A percentile compares a stretch with the other conserved stretches of the same genome.
These are phyloP conservation scores for Phylloscopus trochiloides DNA, from an alignment of 2,113 vertebrate species.

Conservation along the genomic window DNA sequence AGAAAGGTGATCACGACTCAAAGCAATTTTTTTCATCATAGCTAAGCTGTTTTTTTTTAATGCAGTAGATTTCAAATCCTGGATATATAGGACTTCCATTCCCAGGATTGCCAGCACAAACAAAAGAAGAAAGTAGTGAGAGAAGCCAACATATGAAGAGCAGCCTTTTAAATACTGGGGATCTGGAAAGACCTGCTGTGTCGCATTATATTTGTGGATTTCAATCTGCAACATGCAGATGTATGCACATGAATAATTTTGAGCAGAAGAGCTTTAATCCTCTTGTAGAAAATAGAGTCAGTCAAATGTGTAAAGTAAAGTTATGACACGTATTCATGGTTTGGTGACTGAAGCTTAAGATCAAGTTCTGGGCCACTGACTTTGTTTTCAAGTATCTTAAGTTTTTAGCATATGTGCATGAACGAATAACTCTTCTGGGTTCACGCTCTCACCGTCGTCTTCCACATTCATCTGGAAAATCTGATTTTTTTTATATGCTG, in stretches of 20 bases:
- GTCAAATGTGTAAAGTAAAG: constrained; percentile 27
- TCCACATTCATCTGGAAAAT: not conserved
- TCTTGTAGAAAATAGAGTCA: constrained; percentile 31
- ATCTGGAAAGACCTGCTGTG: constrained; percentile 23
- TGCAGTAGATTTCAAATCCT: not conserved
- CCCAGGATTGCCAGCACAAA: not conserved
- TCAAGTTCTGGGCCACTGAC: not conserved
- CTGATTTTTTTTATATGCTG: not conserved
- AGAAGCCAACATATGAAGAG: not conserved
- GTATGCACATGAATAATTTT: constrained; percentile 45
- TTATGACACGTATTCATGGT: not conserved
- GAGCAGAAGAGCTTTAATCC: constrained; percentile 9
- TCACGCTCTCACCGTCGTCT: not conserved
- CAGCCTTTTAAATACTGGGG: constrained; percentile 6
- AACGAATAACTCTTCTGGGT: not conserved
- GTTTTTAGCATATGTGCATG: not conserved
- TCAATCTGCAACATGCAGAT: constrained; percentile 14
- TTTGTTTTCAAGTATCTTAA: not conserved
- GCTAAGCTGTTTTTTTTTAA: not conserved
- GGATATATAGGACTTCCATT: not conserved
- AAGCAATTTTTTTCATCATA: not conserved
- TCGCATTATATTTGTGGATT: not conserved
- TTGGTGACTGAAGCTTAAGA: constrained; percentile 4
- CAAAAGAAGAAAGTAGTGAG: constrained; percentile 13
- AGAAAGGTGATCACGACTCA: not conserved